Percentiles rank a stretch among this genome's conserved stretches.
Conservation (phyloP, 2,113 vertebrate genomes). For the Lethenteron reissneri region DNA sequence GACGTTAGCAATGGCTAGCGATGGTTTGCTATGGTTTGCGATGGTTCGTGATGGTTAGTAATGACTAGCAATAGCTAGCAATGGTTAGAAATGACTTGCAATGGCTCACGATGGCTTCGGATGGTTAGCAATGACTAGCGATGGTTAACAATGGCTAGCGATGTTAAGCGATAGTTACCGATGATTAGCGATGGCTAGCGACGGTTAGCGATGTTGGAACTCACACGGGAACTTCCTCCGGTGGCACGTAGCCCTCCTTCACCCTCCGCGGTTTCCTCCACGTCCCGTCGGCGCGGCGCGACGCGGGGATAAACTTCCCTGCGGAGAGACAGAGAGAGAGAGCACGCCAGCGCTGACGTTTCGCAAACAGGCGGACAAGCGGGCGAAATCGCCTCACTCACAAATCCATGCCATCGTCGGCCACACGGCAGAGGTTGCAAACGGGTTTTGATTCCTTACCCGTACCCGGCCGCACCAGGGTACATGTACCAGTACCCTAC, state of each 20-base stretch:
- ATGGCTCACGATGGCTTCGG: too few relatives aligned
- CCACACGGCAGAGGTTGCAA: not conserved
- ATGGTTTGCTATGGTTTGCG: too few relatives aligned
- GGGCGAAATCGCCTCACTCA: not conserved
- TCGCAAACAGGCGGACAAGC: slow-evolving; percentile 5
- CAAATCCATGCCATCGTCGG: not conserved
- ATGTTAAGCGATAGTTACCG: too few relatives aligned
- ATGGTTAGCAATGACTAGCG: too few relatives aligned
- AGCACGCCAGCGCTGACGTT: not conserved
- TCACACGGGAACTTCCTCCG: slow-evolving; percentile 84
- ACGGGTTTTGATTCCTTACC: not conserved
- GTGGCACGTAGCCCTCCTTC: slow-evolving; percentile 68
- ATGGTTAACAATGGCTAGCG: too few relatives aligned
- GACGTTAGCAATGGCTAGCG: too few relatives aligned
- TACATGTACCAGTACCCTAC: too few relatives aligned
- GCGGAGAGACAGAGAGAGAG: slow-evolving; percentile 10
- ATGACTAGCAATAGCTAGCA: too few relatives aligned
- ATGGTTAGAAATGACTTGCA: too few relatives aligned
- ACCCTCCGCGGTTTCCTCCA: slow-evolving; percentile 71
- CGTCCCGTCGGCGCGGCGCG: slow-evolving; percentile 70
- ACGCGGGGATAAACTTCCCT: slow-evolving; percentile 81
- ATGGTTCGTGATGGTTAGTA: too few relatives aligned
- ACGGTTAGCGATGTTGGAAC: slow-evolving; percentile 14
- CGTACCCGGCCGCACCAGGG: too few relatives aligned
- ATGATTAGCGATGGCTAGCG: too few relatives aligned